A percentile compares a stretch with the other conserved stretches of the same genome.
Conservation (phyloP, 2,888 invertebrate genomes). For the Clepsis dumicolana region DNA sequence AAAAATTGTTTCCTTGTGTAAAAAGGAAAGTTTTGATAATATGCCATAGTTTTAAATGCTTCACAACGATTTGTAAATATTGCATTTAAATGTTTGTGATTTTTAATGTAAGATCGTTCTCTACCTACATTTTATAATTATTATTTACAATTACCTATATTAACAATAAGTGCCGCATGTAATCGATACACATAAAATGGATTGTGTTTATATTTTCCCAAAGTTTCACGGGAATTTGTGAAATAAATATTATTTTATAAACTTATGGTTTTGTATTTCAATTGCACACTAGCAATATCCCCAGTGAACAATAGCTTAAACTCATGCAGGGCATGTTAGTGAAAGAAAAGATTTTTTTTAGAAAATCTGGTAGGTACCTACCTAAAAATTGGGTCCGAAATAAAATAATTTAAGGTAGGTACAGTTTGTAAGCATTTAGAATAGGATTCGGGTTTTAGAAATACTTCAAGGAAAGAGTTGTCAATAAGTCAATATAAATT, state of each 20-base stretch:
- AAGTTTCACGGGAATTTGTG: conserved; percentile 56
- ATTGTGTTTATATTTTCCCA: conserved; percentile 73
- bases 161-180: conserved; percentile 72
- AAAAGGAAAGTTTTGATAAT: conserved; percentile 54
- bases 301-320: conserved; percentile 12
- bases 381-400: no score
- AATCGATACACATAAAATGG: conserved; percentile 73
- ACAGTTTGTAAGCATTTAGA: no score
- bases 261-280: conserved; percentile 24
- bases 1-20: conserved; percentile 61
- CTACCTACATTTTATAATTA: conserved; percentile 50
- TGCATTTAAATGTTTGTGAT: conserved; percentile 83
- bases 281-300: not conserved
- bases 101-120: conserved; percentile 67
- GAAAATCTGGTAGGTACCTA: no score
- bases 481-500: no score
- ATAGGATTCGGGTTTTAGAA: no score
- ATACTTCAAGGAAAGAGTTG: no score
- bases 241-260: conserved; percentile 51
- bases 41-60: conserved; percentile 58
- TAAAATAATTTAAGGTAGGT: no score
- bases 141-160: conserved; percentile 61
- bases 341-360: no score
- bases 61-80: conserved; percentile 74
- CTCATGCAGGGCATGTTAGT: no score